Percentiles rank a stretch among this genome's conserved stretches.
phyloP scores from a whole-genome alignment of 2,888 invertebrate genomes.

The Stenoptilia bipunctidactyla region DNA sequence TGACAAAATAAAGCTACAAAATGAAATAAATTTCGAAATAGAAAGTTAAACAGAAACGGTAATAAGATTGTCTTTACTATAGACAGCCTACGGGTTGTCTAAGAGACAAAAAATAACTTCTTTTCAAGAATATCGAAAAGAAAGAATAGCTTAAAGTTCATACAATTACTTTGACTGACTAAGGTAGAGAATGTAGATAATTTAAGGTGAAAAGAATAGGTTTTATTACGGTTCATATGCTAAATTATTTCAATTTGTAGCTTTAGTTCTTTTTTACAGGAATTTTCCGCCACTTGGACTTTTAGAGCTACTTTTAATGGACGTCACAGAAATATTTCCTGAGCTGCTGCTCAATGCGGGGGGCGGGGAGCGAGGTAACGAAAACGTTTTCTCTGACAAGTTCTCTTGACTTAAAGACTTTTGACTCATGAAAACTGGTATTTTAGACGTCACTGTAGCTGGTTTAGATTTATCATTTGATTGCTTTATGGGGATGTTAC shows the following conservation, averaged over 20 bases:
- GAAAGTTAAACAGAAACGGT: no score
- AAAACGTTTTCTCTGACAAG: slow-evolving; percentile 47
- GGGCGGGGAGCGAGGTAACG: slow-evolving; percentile 51
- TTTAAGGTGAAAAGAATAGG: not conserved
- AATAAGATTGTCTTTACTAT: no score
- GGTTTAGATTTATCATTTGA: slow-evolving; percentile 31
- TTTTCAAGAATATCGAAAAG: not conserved
- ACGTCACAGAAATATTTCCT: slow-evolving; percentile 71
- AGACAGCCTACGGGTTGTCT: no score
- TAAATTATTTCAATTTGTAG: slow-evolving; percentile 22
- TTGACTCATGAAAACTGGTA: slow-evolving; percentile 59
- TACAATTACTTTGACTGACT: no score
- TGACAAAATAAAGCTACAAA: no score
- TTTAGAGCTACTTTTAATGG: slow-evolving; percentile 72
- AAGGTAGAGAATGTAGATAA: no score
- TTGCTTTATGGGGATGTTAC: slow-evolving; percentile 57
- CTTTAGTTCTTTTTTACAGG: slow-evolving; percentile 16
- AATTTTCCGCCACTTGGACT: slow-evolving; percentile 57
- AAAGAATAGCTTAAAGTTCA: not conserved
- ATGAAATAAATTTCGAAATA: no score
- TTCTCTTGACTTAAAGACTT: slow-evolving; percentile 66
- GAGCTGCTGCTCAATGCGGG: slow-evolving; percentile 46
- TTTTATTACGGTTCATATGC: not conserved
- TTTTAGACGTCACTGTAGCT: slow-evolving; percentile 55
- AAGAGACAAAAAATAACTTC: no score